Percentiles rank a stretch among this genome's conserved stretches.
Evolutionary conservation across 2,113 vertebrate genomes (phyloP).

Genomic region (Bujurquina vittata): DNA sequence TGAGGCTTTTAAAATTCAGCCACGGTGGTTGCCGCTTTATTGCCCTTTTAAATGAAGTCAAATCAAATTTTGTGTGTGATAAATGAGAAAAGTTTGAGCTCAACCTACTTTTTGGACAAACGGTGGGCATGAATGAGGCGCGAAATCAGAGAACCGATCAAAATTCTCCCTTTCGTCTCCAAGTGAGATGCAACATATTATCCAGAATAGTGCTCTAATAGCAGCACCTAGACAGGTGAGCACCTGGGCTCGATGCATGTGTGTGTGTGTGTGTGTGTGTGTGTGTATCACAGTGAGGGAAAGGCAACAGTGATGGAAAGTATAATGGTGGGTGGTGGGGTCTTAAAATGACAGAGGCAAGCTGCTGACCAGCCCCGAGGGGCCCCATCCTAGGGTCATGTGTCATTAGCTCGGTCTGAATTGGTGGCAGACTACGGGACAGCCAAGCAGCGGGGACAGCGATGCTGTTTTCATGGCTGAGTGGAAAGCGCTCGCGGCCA

Average conservation of each 20-base stretch:
- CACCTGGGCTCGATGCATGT: not conserved
- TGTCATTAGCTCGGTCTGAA: constrained; percentile 64
- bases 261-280: not conserved
- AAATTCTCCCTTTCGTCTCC: not conserved
- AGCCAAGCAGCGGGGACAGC: constrained; percentile 35
- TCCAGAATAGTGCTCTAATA: constrained; percentile 11
- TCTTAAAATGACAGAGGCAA: constrained; percentile 37
- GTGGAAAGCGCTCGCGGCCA: constrained; percentile 46
- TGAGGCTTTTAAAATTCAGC: not conserved
- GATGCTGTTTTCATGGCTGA: constrained; percentile 71
- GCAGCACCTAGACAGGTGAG: constrained; percentile 18
- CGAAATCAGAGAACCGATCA: not conserved
- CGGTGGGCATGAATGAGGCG: not conserved
- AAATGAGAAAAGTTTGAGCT: constrained; percentile 7
- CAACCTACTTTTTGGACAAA: not conserved
- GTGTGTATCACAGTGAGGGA: not conserved
- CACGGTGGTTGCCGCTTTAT: not conserved
- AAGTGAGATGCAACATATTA: not conserved
- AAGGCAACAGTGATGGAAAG: constrained; percentile 5
- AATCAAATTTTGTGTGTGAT: not conserved
- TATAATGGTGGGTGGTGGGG: constrained; percentile 17
- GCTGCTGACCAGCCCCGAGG: constrained; percentile 22
- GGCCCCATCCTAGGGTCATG: constrained; percentile 33
- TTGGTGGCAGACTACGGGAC: constrained; percentile 32
- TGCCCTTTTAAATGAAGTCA: constrained; percentile 22